Percentiles rank a stretch among this genome's conserved stretches.
phyloP scores from a whole-genome alignment of 1,140 invertebrate genomes.

The Drosophila saltans region DNA sequence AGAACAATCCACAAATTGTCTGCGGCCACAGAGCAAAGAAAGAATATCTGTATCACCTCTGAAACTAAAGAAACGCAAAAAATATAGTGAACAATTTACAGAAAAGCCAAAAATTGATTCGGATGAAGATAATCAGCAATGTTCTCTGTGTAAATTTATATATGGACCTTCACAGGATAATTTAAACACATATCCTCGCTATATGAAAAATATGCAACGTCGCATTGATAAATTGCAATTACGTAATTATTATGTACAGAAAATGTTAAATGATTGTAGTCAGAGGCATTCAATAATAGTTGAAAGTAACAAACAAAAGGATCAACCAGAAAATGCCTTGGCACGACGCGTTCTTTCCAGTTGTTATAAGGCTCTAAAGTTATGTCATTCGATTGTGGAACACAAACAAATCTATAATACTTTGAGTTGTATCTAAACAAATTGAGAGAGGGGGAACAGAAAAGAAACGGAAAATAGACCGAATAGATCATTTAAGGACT shows the following conservation, averaged over 20 bases:
- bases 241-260: conserved; percentile 37
- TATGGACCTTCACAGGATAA: not conserved
- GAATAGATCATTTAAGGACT: not conserved
- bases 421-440: not conserved
- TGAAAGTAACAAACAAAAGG: not conserved
- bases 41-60: not conserved
- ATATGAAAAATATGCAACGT: conserved; percentile 41
- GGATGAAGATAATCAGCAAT: not conserved
- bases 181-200: conserved; percentile 12
- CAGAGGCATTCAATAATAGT: not conserved
- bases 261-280: not conserved
- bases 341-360: not conserved
- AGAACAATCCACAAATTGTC: too few relatives aligned
- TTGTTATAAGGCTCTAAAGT: conserved; percentile 16
- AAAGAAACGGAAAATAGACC: not conserved
- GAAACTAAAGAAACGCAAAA: not conserved
- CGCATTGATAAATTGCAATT: conserved; percentile 38
- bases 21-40: too few relatives aligned
- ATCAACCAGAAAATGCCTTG: not conserved
- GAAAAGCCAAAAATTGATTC: not conserved
- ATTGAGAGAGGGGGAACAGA: not conserved
- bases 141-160: conserved; percentile 33
- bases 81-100: not conserved
- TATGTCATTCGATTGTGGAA: conserved; percentile 22
- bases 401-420: not conserved